Conservation (phyloP, 92 coral and sea anemone genomes). For the Chrysogorgia sp. region DNA sequence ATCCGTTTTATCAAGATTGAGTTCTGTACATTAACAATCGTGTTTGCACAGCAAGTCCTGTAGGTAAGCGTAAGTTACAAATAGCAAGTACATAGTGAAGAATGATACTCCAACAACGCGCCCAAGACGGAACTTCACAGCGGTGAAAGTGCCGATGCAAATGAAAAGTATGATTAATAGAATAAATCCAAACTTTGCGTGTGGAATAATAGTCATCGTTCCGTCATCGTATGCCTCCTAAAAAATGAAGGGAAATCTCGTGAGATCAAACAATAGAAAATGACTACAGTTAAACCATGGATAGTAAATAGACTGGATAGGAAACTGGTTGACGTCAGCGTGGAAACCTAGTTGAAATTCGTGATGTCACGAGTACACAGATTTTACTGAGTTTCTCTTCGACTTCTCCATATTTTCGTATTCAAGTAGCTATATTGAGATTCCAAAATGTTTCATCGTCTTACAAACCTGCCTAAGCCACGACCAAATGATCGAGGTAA, state of each 20-base stretch:
- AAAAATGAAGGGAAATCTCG: conserved; percentile 16
- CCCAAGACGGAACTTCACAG: conserved; percentile 75
- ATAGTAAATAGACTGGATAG: no score
- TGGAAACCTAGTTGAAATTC: no score
- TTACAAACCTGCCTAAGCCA: no score
- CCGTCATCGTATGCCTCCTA: conserved; percentile 71
- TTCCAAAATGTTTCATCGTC: no score
- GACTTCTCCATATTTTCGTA: no score
- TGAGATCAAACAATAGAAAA: no score
- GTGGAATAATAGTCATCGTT: conserved; percentile 75
- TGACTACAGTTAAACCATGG: no score
- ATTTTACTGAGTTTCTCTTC: no score
- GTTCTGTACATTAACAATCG: conserved; percentile 66
- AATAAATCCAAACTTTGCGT: conserved; percentile 94
- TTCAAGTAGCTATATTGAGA: no score
- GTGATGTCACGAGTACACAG: no score
- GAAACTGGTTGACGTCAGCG: background rate
- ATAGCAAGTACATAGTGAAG: conserved; percentile 74
- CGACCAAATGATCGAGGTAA: no score
- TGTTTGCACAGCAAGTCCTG: conserved; percentile 84
- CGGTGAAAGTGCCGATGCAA: conserved; percentile 67
- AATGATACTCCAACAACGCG: conserved; percentile 75
- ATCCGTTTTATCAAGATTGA: background rate
- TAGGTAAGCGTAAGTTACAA: conserved; percentile 87
- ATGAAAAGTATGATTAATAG: conserved; percentile 75